Evolutionary conservation across 2,888 invertebrate species (phyloP), one percentile per base, ranked within the genome.

Genomic region (Eilema sororculum): DNA sequence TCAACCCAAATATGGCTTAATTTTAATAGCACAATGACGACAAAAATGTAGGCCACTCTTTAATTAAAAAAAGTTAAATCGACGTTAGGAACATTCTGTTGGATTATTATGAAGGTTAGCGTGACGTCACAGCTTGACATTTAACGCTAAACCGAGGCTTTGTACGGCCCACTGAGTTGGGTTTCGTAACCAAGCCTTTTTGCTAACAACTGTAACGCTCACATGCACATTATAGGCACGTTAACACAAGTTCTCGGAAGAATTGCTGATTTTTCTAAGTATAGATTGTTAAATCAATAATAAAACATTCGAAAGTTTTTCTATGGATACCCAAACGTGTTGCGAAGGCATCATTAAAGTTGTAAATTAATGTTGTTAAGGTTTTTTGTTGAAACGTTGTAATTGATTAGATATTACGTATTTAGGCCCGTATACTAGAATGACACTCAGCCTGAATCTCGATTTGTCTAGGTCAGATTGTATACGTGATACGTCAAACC

Each of bases 181-280:
- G 28, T 58, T 56, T 67, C 41, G 41, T 70, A 70, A 70, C 67
- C 57, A 61, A 61, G 37, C 33, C 37, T 61, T 70, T 70, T 70
- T 70, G 58, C 56, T 58, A 20, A 65, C 37, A 37, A 73, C 69
- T 72, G 76, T 80, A 78, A 75, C 67, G 73, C 70, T 64, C 71
- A 71, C 75, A 70, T 62, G 60, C 57, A 60, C 28, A 9, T 28
- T 61, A 65, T 69, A 61, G 30, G 57, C 64, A 76, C 67, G 72
- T 68, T 81, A 79, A 70, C 72, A 77, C 73, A 66, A 52, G 74
- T 81, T 80, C 81, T 69, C 57, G 66, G 80, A 80, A 81, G 70
- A 73, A 77, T 72, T 57, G 74, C 28, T 74, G 64, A 79, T 77
- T 81, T 81, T 80, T 81, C 81, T 65, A 56, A 69, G 77, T 75